phyloP scores from a whole-genome alignment of 2,888 invertebrate genomes.

The Aphidoletes aphidimyza region DNA sequence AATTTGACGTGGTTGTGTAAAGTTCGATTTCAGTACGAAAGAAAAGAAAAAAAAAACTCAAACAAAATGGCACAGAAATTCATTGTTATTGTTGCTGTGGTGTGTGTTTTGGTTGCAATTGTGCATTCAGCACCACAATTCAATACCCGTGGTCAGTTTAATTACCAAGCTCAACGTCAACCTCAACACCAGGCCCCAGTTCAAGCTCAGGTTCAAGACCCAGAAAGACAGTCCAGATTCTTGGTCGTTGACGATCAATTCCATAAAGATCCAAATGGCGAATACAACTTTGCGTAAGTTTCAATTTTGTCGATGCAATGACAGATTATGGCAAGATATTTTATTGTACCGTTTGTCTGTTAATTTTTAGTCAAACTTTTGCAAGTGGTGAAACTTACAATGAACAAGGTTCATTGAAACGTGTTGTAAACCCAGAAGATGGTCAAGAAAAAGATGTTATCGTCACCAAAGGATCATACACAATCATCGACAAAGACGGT shows the following conservation, averaged over 20 bases:
- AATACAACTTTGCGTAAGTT: slow-evolving; percentile 47
- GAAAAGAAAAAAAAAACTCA: not conserved
- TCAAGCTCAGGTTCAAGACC: not conserved
- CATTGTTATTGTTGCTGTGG: not conserved
- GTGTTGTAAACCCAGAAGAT: not conserved
- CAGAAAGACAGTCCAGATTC: slow-evolving; percentile 14
- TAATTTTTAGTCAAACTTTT: slow-evolving; percentile 2
- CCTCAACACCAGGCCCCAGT: not conserved
- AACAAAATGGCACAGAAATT: not conserved
- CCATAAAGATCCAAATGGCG: slow-evolving; percentile 17
- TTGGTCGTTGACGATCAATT: slow-evolving; percentile 4
- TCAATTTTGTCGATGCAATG: not conserved
- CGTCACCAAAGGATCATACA: slow-evolving; percentile 48
- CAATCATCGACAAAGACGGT: slow-evolving; percentile 33
- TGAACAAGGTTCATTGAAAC: slow-evolving; percentile 50
- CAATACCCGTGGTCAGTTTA: not conserved
- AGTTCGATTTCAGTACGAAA: not conserved
- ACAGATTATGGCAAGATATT: not conserved
- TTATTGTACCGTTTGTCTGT: not conserved
- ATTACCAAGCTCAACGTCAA: not conserved
- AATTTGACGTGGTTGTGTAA: slow-evolving; percentile 15
- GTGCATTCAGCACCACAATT: not conserved
- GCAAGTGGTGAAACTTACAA: slow-evolving; percentile 14
- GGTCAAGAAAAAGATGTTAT: not conserved
- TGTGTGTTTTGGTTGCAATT: not conserved